These are phyloP conservation scores for Dromius quadrimaculatus DNA, from an alignment of 2,888 invertebrate species.

Conservation along the genomic window DNA sequence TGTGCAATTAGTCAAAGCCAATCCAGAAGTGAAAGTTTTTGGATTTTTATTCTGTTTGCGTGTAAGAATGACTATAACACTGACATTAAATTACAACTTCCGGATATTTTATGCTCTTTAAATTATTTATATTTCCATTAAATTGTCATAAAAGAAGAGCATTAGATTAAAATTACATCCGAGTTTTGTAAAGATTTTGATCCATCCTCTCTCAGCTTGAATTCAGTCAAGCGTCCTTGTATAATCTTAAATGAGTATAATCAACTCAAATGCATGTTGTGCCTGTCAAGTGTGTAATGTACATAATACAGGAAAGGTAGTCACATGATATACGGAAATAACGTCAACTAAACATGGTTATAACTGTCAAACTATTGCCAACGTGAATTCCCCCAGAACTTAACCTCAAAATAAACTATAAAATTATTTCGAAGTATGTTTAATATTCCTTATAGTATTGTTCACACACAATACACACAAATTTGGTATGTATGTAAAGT, in stretches of 20 bases:
- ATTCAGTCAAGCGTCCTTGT: constrained; percentile 4
- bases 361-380: not conserved
- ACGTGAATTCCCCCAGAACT: not conserved
- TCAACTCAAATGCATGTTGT: not conserved
- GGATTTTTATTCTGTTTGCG: too few species aligned
- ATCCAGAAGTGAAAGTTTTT: too few species aligned
- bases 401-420: not conserved
- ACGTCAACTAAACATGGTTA: not conserved
- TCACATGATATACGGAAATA: not conserved
- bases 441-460: not conserved
- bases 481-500: not conserved
- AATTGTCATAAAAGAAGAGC: too few species aligned
- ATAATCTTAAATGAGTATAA: constrained; percentile 20
- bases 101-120: too few species aligned
- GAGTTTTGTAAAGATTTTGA: too few species aligned
- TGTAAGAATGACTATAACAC: too few species aligned
- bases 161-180: too few species aligned
- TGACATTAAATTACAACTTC: too few species aligned
- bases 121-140: too few species aligned
- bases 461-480: not conserved
- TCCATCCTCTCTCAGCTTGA: not conserved
- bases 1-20: too few species aligned
- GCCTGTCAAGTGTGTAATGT: not conserved
- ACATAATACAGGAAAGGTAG: not conserved
- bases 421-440: not conserved